Conservation (phyloP, 2,888 invertebrate species). For the Mimachlamys varia region DNA sequence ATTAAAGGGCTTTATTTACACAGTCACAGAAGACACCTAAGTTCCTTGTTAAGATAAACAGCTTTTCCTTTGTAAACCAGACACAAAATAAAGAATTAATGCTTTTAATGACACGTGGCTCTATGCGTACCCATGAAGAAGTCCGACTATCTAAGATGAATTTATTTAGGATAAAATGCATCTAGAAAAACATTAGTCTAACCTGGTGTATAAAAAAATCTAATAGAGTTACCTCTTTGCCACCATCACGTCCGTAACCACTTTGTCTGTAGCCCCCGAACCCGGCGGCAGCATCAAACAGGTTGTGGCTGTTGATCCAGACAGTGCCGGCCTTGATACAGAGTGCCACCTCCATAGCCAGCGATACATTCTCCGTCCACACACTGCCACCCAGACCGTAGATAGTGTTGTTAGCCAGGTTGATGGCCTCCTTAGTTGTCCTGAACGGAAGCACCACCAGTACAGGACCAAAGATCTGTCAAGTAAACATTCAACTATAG, state of each 20-base stretch:
- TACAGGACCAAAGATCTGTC: constrained; percentile 82
- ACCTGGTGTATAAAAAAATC: too few species aligned
- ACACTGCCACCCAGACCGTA: constrained; percentile 84
- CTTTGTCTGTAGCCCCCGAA: constrained; percentile 83
- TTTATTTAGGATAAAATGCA: too few species aligned
- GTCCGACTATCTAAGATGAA: too few species aligned
- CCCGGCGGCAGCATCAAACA: constrained; percentile 83
- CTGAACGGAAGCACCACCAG: constrained; percentile 83
- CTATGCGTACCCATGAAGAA: too few species aligned
- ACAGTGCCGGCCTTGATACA: constrained; percentile 83
- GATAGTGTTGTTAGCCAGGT: constrained; percentile 83
- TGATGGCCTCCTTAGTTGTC: constrained; percentile 84
- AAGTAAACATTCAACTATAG: constrained; percentile 28
- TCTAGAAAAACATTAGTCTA: too few species aligned
- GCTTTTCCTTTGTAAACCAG: too few species aligned
- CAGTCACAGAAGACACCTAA: too few species aligned
- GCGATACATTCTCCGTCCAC: constrained; percentile 84
- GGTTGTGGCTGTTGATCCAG: constrained; percentile 84
- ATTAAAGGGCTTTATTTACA: too few species aligned
- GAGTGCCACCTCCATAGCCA: constrained; percentile 83
- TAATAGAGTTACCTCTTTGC: constrained; percentile 78
- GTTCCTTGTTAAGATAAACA: too few species aligned
- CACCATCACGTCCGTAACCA: constrained; percentile 83
- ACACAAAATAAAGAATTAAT: too few species aligned
- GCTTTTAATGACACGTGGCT: too few species aligned